A percentile compares a stretch with the other conserved stretches of the same genome.
Evolutionary conservation across 1,140 invertebrate species (phyloP).

Genomic region (Hormaphis cornu): DNA sequence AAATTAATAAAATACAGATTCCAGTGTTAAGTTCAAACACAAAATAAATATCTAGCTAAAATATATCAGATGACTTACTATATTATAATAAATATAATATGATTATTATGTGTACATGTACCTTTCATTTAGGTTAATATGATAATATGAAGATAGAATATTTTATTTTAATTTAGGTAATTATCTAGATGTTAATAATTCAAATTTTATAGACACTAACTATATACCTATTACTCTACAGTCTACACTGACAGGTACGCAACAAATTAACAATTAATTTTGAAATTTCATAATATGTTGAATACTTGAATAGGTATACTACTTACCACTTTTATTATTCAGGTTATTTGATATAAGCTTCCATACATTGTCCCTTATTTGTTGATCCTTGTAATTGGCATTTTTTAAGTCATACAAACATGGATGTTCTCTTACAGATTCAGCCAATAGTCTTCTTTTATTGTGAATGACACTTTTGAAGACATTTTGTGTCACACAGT

Average conservation of each 20-base stretch:
- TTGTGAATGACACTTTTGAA: too few relatives aligned
- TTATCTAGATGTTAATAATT: neutral
- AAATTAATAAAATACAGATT: conserved; percentile 7
- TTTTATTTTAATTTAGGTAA: neutral
- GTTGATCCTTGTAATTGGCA: too few relatives aligned
- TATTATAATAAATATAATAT: neutral
- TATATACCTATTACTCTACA: too few relatives aligned
- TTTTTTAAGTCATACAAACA: too few relatives aligned
- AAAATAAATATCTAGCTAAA: neutral
- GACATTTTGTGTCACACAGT: too few relatives aligned
- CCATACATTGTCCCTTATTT: neutral
- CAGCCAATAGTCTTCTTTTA: too few relatives aligned
- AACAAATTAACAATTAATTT: too few relatives aligned
- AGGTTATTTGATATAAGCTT: neutral
- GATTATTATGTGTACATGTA: neutral
- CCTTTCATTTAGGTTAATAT: neutral
- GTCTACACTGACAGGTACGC: too few relatives aligned
- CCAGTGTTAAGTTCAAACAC: neutral
- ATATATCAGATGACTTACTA: neutral
- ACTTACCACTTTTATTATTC: neutral
- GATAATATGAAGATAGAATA: neutral
- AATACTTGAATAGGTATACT: too few relatives aligned
- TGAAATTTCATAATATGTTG: too few relatives aligned
- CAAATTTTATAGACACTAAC: neutral
- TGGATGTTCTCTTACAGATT: too few relatives aligned